Base-by-base conservation (phyloP, 2,797 vertebrate genomes). In the Peromyscus melanophrys region DNA sequence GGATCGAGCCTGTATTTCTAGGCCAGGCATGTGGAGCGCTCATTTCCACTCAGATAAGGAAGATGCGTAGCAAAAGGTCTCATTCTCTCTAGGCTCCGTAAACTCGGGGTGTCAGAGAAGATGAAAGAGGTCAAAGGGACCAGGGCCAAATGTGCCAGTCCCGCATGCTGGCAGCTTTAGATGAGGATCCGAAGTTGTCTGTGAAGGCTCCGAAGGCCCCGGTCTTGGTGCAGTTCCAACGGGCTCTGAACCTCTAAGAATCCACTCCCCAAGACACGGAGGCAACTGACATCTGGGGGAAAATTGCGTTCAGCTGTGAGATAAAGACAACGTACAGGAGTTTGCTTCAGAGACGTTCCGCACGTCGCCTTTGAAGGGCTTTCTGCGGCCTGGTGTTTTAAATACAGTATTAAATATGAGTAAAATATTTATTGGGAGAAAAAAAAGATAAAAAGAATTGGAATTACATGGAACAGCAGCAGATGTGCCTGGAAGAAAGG, bases 371-470 rank as follows among this genome's bases (percentile, higher is more conserved):
- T 97, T 96, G 93, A 96, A 94, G 88, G 85, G 90, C 2, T 95
- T 76, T 83, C 90, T 57, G 3, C 10, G 49, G 82, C 86, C 91
- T 96, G 78, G 46, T 96, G 89, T 96, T 97, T 97, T 77, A 96
- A 94, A 96, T 77, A 96, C 21, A 85, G 37, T 89, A 96, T 94
- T 95, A 95, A 96, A 97, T 84, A 92, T 19, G 65, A 92, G 76
- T 89, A 89, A 96, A 92, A 85, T 82, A 92, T 83, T 97, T 92
- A 88, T 95, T 81, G 37, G 7, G 16, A 9, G 25, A 76, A 95
- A 91, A 85, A 89, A 87, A 91, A 96, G 96, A 97, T 96, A 89
- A 97, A 96, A 98, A 94, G 89, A 87, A 90, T 69, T 73, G 65
- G 91, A 95, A 90, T 95, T n/a, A 65, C 67, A 59, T 76, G 73